Conservation (phyloP, 2,888 invertebrate genomes). For the Alentia gelatinosa region DNA sequence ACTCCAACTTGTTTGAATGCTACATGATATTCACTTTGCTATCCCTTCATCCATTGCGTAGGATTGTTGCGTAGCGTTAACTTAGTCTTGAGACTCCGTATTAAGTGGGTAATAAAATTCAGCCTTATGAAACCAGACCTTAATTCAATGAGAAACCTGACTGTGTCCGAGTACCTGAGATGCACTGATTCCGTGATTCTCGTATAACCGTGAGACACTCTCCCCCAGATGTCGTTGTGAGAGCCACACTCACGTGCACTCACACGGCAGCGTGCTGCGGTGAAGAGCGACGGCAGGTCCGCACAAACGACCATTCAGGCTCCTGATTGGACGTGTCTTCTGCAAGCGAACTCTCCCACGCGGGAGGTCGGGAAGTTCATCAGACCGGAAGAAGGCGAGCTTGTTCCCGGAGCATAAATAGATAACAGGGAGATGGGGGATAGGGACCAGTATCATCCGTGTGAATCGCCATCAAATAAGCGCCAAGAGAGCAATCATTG, state of each 20-base stretch:
- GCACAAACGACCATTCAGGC: not conserved
- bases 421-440: not conserved
- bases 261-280: not conserved
- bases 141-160: too few relatives aligned
- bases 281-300: not conserved
- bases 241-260: not conserved
- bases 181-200: too few relatives aligned
- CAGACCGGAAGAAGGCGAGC: not conserved
- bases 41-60: too few relatives aligned
- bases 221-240: too few relatives aligned
- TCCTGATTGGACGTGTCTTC: not conserved
- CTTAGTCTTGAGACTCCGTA: too few relatives aligned
- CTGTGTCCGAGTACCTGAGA: too few relatives aligned
- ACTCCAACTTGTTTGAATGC: too few relatives aligned
- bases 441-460: not conserved
- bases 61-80: too few relatives aligned
- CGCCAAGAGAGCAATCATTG: not conserved
- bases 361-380: not conserved
- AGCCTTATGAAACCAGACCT: too few relatives aligned
- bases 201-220: too few relatives aligned
- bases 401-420: not conserved
- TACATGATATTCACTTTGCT: too few relatives aligned
- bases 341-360: not conserved
- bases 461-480: not conserved
- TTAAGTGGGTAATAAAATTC: too few relatives aligned